Evolutionary conservation across 92 coral and sea anemone species (phyloP).

Genomic region (Phymanthus crucifer): DNA sequence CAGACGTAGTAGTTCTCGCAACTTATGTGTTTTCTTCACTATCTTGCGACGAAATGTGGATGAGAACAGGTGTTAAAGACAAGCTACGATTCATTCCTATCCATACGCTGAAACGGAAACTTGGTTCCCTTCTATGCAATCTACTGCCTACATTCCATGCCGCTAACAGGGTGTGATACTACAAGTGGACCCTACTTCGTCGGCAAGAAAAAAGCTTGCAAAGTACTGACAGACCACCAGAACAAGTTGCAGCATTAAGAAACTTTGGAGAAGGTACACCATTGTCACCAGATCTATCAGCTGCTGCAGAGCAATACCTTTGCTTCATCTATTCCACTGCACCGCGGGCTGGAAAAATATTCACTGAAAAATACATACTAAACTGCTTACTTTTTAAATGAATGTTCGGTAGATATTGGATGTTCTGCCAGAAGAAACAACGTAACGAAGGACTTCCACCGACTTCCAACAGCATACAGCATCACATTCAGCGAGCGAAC

Average conservation of each 20-base stretch:
- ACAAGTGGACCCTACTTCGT: constrained; percentile 13
- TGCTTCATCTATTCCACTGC: constrained; percentile 15
- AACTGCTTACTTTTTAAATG: not conserved
- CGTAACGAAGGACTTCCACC: constrained; percentile 45
- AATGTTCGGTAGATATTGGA: constrained; percentile 33
- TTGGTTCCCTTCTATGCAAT: constrained; percentile 13
- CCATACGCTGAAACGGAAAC: constrained; percentile 10
- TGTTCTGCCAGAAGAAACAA: constrained; percentile 49
- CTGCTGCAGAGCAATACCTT: constrained; percentile 13
- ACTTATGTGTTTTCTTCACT: constrained; percentile 13
- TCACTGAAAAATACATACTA: not conserved
- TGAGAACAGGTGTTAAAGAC: constrained; percentile 24
- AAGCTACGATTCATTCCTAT: constrained; percentile 22
- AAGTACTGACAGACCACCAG: constrained; percentile 21
- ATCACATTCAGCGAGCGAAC: constrained; percentile 25
- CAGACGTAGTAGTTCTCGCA: constrained; percentile 51
- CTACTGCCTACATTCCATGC: constrained; percentile 20
- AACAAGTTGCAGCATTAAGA: not conserved
- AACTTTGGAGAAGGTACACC: constrained; percentile 13
- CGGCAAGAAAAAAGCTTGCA: constrained; percentile 36
- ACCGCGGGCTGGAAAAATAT: constrained; percentile 11
- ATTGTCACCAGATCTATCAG: not conserved
- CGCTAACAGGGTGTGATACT: constrained; percentile 40
- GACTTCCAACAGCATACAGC: constrained; percentile 28
- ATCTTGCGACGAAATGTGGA: constrained; percentile 30